Base-by-base conservation (phyloP, 1,140 invertebrate species). In the Zophobas morio region DNA sequence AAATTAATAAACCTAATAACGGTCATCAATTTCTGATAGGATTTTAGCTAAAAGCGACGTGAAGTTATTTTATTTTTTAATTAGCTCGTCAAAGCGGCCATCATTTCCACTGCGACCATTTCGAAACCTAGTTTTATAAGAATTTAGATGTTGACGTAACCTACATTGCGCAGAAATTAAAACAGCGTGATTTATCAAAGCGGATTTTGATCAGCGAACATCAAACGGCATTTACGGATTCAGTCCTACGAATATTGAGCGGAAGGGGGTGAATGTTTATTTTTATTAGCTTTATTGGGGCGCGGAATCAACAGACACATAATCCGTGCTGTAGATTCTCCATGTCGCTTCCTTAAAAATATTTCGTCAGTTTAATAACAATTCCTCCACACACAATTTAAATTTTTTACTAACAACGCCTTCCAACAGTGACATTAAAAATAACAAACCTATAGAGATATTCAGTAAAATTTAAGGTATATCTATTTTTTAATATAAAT, bases 151-250 rank as follows among this genome's bases (percentile, higher is more conserved):
- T 6, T 63, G 39, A 33, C 40, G 60, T 66, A 66, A 42, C 60
- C 60, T 46, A 40, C 60, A 66, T 66, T 66, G 20, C 37, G 39
- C 6, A 34, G 42, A 66, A 66, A 66, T 66, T 40, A 66, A 66
- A 42, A 66, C 60, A 40, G 60, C 56, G 56, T 60, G 56, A 60
- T 60, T 60, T 60, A 60, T 60, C 56, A 66, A 66, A 66, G 60
- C 60, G 2, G 42, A 47, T 46, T 66, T 39, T 66, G 39, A 66
- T 66, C 60, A 66, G 20, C 20, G 20, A 66, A 66, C 60, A 42
- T 33, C 37, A 1, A 66, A 66, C 33, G 60, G 33, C 60, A 66
- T 42, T 66, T 42, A 20, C 32, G 35, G 53, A 20, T 54, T 54
- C 53, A 34, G 2, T 20, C 6, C 51, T 6, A 33, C 35, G 35